Conservation (phyloP, 2,888 invertebrate species). For the Mimas tiliae region DNA sequence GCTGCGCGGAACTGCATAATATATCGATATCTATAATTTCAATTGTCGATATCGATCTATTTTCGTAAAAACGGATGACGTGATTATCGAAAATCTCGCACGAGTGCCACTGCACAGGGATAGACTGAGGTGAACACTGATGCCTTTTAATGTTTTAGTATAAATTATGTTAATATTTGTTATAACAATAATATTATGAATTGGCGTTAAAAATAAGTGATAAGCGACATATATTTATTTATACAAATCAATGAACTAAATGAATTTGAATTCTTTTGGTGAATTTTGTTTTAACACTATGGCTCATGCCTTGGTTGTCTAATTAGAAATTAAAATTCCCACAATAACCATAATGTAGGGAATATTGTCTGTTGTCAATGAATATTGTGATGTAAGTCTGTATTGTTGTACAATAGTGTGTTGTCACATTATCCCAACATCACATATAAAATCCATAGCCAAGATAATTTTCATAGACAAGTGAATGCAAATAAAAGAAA, state of each 20-base stretch:
- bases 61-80: too few relatives aligned
- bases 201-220: slow-evolving; percentile 18
- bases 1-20: too few relatives aligned
- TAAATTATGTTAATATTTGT: slow-evolving; percentile 24
- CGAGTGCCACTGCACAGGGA: background rate
- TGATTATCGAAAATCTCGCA: too few relatives aligned
- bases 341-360: background rate
- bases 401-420: background rate
- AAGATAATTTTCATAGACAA: background rate
- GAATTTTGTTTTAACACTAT: slow-evolving; percentile 3
- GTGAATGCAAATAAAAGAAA: background rate
- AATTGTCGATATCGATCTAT: too few relatives aligned
- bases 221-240: slow-evolving; percentile 23
- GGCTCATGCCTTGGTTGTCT: background rate
- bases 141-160: slow-evolving; percentile 17
- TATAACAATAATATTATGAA: slow-evolving; percentile 7
- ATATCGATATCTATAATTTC: too few relatives aligned
- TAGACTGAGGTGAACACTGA: slow-evolving; percentile 19
- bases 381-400: slow-evolving; percentile 3
- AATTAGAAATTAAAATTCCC: background rate
- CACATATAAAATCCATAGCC: background rate
- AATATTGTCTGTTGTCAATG: slow-evolving; percentile 4
- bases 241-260: slow-evolving; percentile 23
- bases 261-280: slow-evolving; percentile 10
- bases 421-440: background rate